Base-by-base conservation (phyloP, 1,140 invertebrate species). In the Rhyacophila brunnea region DNA sequence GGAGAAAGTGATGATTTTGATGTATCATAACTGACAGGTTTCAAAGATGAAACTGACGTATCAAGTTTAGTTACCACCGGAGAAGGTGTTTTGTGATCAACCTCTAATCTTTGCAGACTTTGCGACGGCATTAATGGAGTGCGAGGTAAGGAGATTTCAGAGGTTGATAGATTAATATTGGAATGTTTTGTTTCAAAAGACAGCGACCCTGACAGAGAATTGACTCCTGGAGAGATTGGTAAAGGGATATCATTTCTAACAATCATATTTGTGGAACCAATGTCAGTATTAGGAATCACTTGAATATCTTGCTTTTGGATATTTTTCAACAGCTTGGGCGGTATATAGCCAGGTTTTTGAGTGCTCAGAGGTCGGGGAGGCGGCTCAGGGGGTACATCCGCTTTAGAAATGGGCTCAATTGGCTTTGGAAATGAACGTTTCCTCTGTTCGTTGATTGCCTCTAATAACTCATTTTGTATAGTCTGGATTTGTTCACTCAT, bases 231-330 rank as follows among this genome's bases (percentile, higher is more conserved):
- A 7, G 28, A 19, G 9, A 57, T 18, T 6, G 51, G 55, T 38
- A 56, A 51, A 10, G 43, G 17, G 13, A 65, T 45, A 44, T 65
- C 63, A 49, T 61, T 65, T 40, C 63, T 38, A n/a, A 36, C 10
- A 28, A 43, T 38, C 20, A 50, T 48, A 18, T 34, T 35, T 6
- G 63, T 40, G 19, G 58, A 50, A 9, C 40, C 34, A 2, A 35
- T 35, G 17, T 60, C 44, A 17, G 70, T 68, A 46, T 50, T 67
- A 6, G 70, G 68, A 19, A 77, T 65, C 51, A 76, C 62, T 52
- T 68, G 68, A 23, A 78, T 78, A 64, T 78, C 75, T 60, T 74
- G 71, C 50, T 78, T 78, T 36, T 69, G 72, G 35, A 75, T 71
- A 62, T 71, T 70, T 6, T 71, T 71, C 1, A 69, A 54, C 9